These are phyloP conservation scores for Apteryx mantelli DNA, from an alignment of 2,113 vertebrate genomes.

Conservation along the genomic window DNA sequence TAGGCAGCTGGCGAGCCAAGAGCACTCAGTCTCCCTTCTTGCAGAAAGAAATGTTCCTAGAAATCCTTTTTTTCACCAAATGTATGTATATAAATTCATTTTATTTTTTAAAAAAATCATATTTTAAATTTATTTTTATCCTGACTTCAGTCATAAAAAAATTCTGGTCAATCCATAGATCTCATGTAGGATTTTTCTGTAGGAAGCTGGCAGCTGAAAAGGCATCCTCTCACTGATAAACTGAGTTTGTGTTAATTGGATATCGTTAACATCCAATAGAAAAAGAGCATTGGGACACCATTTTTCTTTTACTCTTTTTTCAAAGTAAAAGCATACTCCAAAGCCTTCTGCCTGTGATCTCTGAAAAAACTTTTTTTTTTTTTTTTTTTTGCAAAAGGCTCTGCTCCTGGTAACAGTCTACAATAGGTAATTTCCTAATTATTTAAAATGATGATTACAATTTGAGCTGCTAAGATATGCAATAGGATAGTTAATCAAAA, in stretches of 20 bases:
- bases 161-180: neutral
- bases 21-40: neutral
- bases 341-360: rapidly evolving
- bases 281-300: neutral
- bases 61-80: neutral
- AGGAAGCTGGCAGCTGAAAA: neutral
- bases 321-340: rapidly evolving
- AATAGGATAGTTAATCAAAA: neutral
- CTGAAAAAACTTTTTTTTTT: neutral
- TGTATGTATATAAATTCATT: neutral
- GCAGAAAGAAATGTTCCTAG: neutral
- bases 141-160: neutral
- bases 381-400: neutral
- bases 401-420: neutral
- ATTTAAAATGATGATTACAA: neutral
- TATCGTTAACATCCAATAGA: neutral
- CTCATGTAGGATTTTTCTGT: neutral
- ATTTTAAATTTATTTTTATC: neutral
- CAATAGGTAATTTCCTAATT: neutral
- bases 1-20: neutral
- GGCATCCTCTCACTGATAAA: neutral
- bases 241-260: too few relatives aligned
- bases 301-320: neutral
- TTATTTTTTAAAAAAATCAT: neutral
- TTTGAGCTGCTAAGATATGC: neutral